phyloP scores from a whole-genome alignment of 2,113 vertebrate species.

The Cavia porcellus region DNA sequence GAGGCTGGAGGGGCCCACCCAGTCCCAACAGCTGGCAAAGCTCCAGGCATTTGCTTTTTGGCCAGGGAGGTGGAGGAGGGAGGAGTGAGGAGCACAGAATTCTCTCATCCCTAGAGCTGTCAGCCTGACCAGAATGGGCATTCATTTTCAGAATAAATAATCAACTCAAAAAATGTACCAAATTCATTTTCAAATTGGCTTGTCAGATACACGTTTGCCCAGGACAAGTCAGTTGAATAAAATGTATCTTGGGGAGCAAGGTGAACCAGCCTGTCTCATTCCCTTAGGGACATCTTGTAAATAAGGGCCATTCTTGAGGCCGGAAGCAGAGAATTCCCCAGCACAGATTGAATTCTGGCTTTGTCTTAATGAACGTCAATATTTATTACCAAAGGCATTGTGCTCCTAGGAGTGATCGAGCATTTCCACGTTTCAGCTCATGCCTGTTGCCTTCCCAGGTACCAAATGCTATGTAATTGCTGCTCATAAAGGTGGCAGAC shows the following conservation, averaged over 20 bases:
- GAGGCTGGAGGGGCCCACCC: not conserved
- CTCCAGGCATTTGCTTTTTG: not conserved
- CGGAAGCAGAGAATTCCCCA: constrained; percentile 70
- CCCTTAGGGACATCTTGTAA: constrained; percentile 76
- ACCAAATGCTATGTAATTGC: constrained; percentile 80
- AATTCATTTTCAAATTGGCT: constrained; percentile 83
- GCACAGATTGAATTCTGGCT: constrained; percentile 75
- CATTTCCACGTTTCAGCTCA: constrained; percentile 58
- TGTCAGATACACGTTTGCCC: constrained; percentile 75
- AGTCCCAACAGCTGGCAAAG: not conserved
- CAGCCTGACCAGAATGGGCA: constrained; percentile 69
- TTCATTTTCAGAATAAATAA: constrained; percentile 83
- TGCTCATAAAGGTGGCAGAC: constrained; percentile 77
- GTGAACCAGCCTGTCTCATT: constrained; percentile 74
- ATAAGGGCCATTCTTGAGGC: constrained; percentile 71
- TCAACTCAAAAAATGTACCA: constrained; percentile 80
- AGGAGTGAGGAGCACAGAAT: not conserved
- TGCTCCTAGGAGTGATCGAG: constrained; percentile 66
- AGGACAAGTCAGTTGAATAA: constrained; percentile 72
- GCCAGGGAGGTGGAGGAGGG: not conserved
- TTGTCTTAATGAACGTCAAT: constrained; percentile 74
- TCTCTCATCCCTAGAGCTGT: constrained; percentile 69
- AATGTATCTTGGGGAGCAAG: constrained; percentile 80
- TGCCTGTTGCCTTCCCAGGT: constrained; percentile 80
- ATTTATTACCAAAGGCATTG: constrained; percentile 69